Conservation (phyloP, 2,797 vertebrate species). For the Fistularia commersonii region DNA sequence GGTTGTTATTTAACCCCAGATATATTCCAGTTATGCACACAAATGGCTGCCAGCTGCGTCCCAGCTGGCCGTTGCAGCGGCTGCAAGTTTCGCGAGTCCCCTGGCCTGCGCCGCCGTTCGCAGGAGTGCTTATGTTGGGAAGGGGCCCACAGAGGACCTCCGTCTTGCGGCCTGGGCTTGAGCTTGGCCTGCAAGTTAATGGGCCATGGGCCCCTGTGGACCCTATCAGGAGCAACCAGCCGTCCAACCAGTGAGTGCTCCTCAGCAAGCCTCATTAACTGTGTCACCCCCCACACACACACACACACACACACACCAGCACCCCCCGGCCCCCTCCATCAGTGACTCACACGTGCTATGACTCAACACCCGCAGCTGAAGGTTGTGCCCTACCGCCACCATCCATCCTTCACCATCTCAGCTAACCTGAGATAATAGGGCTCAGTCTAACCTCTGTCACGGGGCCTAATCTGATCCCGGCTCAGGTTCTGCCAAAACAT, state of each 20-base stretch:
- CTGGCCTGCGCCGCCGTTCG: slow-evolving; percentile 22
- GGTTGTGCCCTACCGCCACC: slow-evolving; percentile 17
- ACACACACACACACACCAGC: too few species aligned
- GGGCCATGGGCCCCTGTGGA: slow-evolving; percentile 35
- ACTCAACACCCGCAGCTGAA: slow-evolving; percentile 53
- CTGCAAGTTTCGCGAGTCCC: slow-evolving; percentile 30
- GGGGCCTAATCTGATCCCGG: slow-evolving; percentile 44
- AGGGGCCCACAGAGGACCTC: slow-evolving; percentile 33
- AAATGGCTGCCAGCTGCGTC: slow-evolving; percentile 30
- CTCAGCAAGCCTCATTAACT: slow-evolving; percentile 52
- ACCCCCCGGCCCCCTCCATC: slow-evolving; percentile 17
- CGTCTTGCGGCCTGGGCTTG: slow-evolving; percentile 29
- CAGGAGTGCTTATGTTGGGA: slow-evolving; percentile 37
- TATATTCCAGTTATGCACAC: slow-evolving; percentile 38
- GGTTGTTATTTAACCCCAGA: slow-evolving; percentile 34
- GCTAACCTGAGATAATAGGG: slow-evolving; percentile 21
- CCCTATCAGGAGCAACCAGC: slow-evolving; percentile 48
- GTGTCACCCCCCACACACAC: slow-evolving; percentile 20
- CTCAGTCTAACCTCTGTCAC: slow-evolving; percentile 23
- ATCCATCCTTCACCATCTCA: slow-evolving; percentile 21
- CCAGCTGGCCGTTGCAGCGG: slow-evolving; percentile 32
- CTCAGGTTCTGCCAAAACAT: slow-evolving; percentile 36
- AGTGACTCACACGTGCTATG: slow-evolving; percentile 52
- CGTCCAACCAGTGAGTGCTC: slow-evolving; percentile 47
- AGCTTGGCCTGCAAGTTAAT: slow-evolving; percentile 34